Percentiles rank a stretch among this genome's conserved stretches.
These are phyloP conservation scores for Pseudotriccus pelzelni DNA, from an alignment of 2,797 vertebrate species.

Conservation along the genomic window DNA sequence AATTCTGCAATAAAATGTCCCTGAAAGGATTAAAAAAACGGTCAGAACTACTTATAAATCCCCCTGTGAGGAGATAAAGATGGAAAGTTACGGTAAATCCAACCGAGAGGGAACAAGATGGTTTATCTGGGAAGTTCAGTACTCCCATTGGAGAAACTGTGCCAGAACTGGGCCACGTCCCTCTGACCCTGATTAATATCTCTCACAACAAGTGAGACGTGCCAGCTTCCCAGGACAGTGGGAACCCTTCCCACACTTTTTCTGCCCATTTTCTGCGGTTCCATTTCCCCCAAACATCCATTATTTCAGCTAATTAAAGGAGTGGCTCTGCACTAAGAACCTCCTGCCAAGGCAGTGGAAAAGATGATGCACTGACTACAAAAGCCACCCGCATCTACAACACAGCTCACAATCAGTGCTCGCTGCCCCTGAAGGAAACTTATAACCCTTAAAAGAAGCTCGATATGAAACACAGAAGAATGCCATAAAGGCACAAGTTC, in stretches of 20 bases:
- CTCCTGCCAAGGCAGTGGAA: conserved; percentile 3
- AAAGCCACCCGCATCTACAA: neutral
- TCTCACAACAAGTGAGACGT: neutral
- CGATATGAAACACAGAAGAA: neutral
- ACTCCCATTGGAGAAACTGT: neutral
- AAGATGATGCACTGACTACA: neutral
- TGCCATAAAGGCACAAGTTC: neutral
- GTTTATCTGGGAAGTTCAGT: neutral
- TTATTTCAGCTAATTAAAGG: conserved; percentile 36
- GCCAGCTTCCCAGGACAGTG: neutral
- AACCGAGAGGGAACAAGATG: neutral
- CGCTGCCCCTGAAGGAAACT: neutral
- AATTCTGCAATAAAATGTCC: neutral
- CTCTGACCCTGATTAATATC: neutral
- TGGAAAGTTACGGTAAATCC: neutral
- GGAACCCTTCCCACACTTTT: neutral
- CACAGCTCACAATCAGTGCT: neutral
- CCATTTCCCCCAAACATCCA: neutral
- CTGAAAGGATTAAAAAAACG: neutral
- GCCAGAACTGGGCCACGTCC: neutral
- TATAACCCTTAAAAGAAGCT: neutral
- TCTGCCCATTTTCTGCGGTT: neutral
- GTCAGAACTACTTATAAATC: neutral
- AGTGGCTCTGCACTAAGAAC: neutral
- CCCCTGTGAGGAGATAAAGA: neutral